Conservation (phyloP, 2,888 invertebrate genomes). For the Brachyptera putata region DNA sequence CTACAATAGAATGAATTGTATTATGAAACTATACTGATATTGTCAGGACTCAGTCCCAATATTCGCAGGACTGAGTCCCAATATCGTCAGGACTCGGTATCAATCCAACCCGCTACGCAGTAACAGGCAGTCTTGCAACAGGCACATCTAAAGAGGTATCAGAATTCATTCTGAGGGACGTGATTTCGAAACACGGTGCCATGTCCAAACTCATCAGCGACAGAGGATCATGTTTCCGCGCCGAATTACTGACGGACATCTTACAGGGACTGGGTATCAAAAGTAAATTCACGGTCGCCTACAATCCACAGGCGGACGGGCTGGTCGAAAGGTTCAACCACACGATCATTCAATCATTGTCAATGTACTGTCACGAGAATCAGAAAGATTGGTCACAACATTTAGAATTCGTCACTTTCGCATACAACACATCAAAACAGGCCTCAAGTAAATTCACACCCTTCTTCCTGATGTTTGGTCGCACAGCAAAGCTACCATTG, state of each 20-base stretch:
- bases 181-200: slow-evolving; percentile 25
- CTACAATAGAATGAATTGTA: too few relatives aligned
- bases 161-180: slow-evolving; percentile 28
- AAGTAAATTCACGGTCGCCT: slow-evolving; percentile 31
- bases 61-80: too few relatives aligned
- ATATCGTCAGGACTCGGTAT: too few relatives aligned
- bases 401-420: slow-evolving; percentile 27
- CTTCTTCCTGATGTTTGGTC: slow-evolving; percentile 32
- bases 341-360: slow-evolving; percentile 33
- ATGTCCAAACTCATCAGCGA: slow-evolving; percentile 31
- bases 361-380: slow-evolving; percentile 28
- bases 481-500: slow-evolving; percentile 29
- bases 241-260: slow-evolving; percentile 28
- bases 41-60: too few relatives aligned
- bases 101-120: slow-evolving; percentile 19
- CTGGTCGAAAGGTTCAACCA: slow-evolving; percentile 34
- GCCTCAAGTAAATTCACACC: slow-evolving; percentile 31
- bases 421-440: slow-evolving; percentile 32
- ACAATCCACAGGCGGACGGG: slow-evolving; percentile 33
- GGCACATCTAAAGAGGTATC: slow-evolving; percentile 29
- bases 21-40: too few relatives aligned
- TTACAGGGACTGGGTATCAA: slow-evolving; percentile 20
- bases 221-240: slow-evolving; percentile 31
- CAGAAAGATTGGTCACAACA: slow-evolving; percentile 34
- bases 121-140: slow-evolving; percentile 24